Percentiles rank a stretch among this genome's conserved stretches.
These are phyloP conservation scores for Luperina nickerlii DNA, from an alignment of 2,888 invertebrate species.

Conservation along the genomic window DNA sequence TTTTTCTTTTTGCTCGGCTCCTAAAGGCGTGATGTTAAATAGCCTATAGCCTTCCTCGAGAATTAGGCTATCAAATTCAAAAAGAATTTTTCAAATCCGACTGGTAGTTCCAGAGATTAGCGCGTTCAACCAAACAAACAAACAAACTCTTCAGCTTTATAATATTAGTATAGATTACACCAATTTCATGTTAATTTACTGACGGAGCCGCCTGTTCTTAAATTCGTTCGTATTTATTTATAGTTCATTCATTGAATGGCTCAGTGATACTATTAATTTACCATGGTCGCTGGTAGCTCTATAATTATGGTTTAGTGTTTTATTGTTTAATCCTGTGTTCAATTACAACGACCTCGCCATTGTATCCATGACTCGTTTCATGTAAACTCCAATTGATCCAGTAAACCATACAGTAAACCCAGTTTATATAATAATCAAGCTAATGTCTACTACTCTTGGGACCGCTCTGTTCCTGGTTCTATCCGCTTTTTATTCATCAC, in stretches of 20 bases:
- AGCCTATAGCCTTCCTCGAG: too few relatives aligned
- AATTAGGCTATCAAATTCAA: too few relatives aligned
- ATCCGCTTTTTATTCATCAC: not conserved
- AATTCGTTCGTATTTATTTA: slow-evolving; percentile 37
- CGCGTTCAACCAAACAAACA: too few relatives aligned
- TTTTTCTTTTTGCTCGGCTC: too few relatives aligned
- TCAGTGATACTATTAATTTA: slow-evolving; percentile 41
- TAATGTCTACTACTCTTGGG: not conserved
- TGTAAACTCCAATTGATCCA: slow-evolving; percentile 58
- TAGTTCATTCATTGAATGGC: slow-evolving; percentile 40
- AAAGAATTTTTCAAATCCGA: too few relatives aligned
- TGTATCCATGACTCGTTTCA: slow-evolving; percentile 47
- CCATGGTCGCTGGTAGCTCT: slow-evolving; percentile 22
- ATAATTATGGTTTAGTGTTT: slow-evolving; percentile 52
- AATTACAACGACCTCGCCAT: slow-evolving; percentile 63
- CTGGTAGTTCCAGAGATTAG: too few relatives aligned
- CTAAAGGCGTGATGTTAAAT: too few relatives aligned
- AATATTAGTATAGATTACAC: not conserved
- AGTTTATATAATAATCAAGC: slow-evolving; percentile 7
- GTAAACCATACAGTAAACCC: slow-evolving; percentile 42
- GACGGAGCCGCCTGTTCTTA: not conserved
- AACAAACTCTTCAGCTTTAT: too few relatives aligned
- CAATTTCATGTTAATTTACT: not conserved
- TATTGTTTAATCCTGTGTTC: slow-evolving; percentile 64
- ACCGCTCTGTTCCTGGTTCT: not conserved